Evolutionary conservation across 1,140 invertebrate genomes (phyloP), one percentile per base, ranked within the genome.

Genomic region (Drosophila aff.): DNA sequence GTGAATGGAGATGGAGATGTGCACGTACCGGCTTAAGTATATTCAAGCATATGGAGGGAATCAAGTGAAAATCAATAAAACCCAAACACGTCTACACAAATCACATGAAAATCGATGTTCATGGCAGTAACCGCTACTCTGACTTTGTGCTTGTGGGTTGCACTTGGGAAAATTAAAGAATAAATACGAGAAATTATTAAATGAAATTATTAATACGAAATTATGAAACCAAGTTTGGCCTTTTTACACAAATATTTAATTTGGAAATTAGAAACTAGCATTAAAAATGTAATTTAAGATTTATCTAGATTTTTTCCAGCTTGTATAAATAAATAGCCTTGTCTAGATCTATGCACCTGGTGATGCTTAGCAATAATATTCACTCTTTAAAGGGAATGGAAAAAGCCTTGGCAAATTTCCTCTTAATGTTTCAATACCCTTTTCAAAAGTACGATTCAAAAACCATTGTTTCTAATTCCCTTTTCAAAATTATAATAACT

Each of bases 61-160:
- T 89, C 84, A 90, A 89, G 84, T 90, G 84, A 89, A 89, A 89
- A 89, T 89, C 84, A 89, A 89, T 89, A 89, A 90, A 89, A 89
- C 87, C 81, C 84, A 89, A 89, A 89, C 84, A 89, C 84, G 81
- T 89, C 85, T 90, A 84, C 84, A 89, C 85, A 90, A 89, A 90
- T 89, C 84, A 84, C 85, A 89, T 90, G 84, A 89, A 87, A 89
- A 89, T 89, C 84, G 84, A 90, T 90, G 85, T 84, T 73, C 71
- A 73, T 73, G 44, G 71, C 71, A 73, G 55, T 73, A 43, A 44
- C 47, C 28, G 49, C 60, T 64, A 15, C 59, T 43, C 67, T 50
- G 23, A 69, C 18, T 52, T 69, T 65, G 59, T 36, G 40, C 44
- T 60, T 26, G 43, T 53, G 47, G 38, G 8, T 23, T 23, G 38